A percentile compares a stretch with the other conserved stretches of the same genome.
Evolutionary conservation across 2,797 vertebrate genomes (phyloP).

Genomic region (Enteromius argenteus): DNA sequence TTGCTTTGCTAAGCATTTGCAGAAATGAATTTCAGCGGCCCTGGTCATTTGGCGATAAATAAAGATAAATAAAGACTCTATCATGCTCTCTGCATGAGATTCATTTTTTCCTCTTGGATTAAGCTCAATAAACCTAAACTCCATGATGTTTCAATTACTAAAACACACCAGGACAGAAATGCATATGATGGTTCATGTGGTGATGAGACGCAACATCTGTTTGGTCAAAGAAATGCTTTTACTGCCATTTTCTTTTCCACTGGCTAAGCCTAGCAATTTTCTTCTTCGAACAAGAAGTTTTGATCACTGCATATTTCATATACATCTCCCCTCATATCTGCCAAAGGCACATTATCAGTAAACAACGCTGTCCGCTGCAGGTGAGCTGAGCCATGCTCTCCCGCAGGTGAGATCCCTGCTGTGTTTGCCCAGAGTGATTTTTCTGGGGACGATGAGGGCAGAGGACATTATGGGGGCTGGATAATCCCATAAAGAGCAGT

Average conservation of each 20-base stretch:
- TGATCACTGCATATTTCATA: constrained; percentile 48
- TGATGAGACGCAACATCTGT: constrained; percentile 70
- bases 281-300: constrained; percentile 41
- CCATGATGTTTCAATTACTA: constrained; percentile 47
- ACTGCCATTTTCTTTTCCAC: constrained; percentile 42
- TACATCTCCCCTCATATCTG: constrained; percentile 44
- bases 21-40: neutral
- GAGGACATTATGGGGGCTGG: constrained; percentile 70
- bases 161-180: constrained; percentile 46
- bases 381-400: constrained; percentile 19
- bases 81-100: constrained; percentile 44
- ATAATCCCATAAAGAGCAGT: constrained; percentile 84
- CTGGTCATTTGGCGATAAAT: constrained; percentile 24
- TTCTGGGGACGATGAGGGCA: constrained; percentile 67
- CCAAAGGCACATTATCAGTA: constrained; percentile 51
- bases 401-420: constrained; percentile 34
- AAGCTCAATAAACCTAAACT: constrained; percentile 41
- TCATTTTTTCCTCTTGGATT: constrained; percentile 45
- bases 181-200: constrained; percentile 59
- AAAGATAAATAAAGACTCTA: constrained; percentile 47
- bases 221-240: constrained; percentile 69
- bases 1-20: neutral
- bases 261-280: constrained; percentile 38
- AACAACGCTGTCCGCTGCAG: constrained; percentile 32
- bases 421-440: constrained; percentile 53